phyloP scores from a whole-genome alignment of 2,888 invertebrate species.

The Heliconius ismenius region DNA sequence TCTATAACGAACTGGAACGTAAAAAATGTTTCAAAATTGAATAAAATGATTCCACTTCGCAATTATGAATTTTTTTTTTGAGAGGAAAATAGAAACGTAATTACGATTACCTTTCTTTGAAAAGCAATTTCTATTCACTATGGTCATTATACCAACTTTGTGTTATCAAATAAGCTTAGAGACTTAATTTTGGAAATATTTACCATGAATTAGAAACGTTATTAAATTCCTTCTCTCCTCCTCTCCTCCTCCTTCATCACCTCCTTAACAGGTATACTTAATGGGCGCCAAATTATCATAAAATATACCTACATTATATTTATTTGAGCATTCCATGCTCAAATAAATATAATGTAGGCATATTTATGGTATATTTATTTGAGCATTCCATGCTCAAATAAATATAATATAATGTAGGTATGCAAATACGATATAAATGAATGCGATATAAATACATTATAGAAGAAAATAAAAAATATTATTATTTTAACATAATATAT shows the following conservation, averaged over 20 bases:
- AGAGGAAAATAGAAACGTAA: constrained; percentile 5
- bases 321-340: too few species aligned
- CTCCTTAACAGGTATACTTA: neutral
- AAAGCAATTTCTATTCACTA: constrained; percentile 24
- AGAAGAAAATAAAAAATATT: neutral
- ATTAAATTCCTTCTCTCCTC: neutral
- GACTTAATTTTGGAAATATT: constrained; percentile 14
- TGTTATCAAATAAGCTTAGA: neutral
- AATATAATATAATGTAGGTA: too few species aligned
- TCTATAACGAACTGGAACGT: neutral
- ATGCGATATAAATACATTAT: neutral
- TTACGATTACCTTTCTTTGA: constrained; percentile 9
- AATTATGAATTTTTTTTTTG: neutral
- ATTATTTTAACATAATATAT: too few species aligned
- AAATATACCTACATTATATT: neutral
- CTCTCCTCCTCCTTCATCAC: neutral
- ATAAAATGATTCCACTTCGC: neutral
- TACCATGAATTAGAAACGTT: neutral
- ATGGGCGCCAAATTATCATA: neutral
- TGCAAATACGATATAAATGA: too few species aligned
- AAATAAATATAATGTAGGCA: too few species aligned
- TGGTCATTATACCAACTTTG: constrained; percentile 13
- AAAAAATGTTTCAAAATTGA: neutral
- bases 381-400: too few species aligned
- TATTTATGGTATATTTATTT: too few species aligned